Conservation (phyloP, 1,140 invertebrate species). For the Micrasema minimum region DNA sequence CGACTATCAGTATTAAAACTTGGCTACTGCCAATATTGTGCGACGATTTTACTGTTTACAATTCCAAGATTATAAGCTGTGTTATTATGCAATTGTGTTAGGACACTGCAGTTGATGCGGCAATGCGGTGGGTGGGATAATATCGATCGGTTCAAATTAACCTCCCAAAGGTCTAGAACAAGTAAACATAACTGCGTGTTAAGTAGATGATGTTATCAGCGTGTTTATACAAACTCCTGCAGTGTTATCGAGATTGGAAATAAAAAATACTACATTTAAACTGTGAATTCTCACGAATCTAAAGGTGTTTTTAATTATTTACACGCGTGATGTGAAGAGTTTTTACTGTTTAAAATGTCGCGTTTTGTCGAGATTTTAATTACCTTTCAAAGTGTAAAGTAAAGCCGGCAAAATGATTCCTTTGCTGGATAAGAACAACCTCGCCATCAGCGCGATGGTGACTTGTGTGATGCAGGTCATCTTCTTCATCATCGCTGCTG, state of each 20-base stretch:
- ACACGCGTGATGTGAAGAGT: too few relatives aligned
- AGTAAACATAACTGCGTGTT: slow-evolving; percentile 25
- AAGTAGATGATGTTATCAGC: too few relatives aligned
- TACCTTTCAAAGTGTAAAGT: background rate
- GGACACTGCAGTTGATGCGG: slow-evolving; percentile 24
- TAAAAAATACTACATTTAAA: too few relatives aligned
- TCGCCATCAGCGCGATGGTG: slow-evolving; percentile 88
- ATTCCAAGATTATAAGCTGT: slow-evolving; percentile 3
- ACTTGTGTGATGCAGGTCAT: slow-evolving; percentile 87
- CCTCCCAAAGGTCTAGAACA: background rate
- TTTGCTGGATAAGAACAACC: slow-evolving; percentile 87
- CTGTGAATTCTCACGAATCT: background rate
- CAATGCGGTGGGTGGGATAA: slow-evolving; percentile 25
- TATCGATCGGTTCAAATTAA: slow-evolving; percentile 30
- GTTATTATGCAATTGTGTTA: slow-evolving; percentile 28
- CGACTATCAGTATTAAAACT: background rate
- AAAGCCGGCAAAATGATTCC: slow-evolving; percentile 63
- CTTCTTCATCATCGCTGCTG: slow-evolving; percentile 87
- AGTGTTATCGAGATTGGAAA: background rate
- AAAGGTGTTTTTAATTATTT: background rate
- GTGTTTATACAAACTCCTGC: too few relatives aligned
- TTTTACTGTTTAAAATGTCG: background rate
- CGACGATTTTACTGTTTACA: background rate
- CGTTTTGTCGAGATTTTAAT: background rate
- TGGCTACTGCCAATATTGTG: slow-evolving; percentile 1